Percentiles rank a stretch among this genome's conserved stretches.
Evolutionary conservation across 2,113 vertebrate species (phyloP).

Genomic region (Microtus oregoni): DNA sequence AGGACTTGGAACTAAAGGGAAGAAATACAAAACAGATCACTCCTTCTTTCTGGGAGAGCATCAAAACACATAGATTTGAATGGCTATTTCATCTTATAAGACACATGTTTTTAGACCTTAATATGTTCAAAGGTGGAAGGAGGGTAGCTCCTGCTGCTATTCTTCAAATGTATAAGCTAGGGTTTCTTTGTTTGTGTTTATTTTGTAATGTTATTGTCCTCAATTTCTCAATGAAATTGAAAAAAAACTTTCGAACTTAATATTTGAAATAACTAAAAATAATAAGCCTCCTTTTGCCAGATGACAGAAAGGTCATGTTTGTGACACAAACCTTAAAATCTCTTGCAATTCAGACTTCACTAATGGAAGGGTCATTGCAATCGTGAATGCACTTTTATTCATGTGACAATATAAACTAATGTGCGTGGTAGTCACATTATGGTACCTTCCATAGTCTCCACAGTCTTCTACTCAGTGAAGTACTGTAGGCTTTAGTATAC

Average conservation of each 20-base stretch:
- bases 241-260: constrained; percentile 60
- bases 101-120: not conserved
- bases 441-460: not conserved
- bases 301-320: constrained; percentile 69
- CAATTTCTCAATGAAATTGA: not conserved
- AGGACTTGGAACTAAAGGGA: constrained; percentile 16
- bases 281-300: constrained; percentile 47
- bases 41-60: not conserved
- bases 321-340: constrained; percentile 62
- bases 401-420: not conserved
- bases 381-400: constrained; percentile 1
- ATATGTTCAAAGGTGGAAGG: not conserved
- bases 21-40: constrained; percentile 6
- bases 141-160: not conserved
- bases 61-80: not conserved
- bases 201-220: not conserved
- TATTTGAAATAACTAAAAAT: constrained; percentile 75
- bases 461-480: not conserved
- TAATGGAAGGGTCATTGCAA: constrained; percentile 23
- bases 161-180: not conserved
- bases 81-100: not conserved
- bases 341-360: constrained; percentile 54
- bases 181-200: too few relatives aligned
- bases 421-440: not conserved
- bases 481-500: not conserved